phyloP scores from a whole-genome alignment of 2,113 vertebrate genomes.

The Empidonax alnorum region DNA sequence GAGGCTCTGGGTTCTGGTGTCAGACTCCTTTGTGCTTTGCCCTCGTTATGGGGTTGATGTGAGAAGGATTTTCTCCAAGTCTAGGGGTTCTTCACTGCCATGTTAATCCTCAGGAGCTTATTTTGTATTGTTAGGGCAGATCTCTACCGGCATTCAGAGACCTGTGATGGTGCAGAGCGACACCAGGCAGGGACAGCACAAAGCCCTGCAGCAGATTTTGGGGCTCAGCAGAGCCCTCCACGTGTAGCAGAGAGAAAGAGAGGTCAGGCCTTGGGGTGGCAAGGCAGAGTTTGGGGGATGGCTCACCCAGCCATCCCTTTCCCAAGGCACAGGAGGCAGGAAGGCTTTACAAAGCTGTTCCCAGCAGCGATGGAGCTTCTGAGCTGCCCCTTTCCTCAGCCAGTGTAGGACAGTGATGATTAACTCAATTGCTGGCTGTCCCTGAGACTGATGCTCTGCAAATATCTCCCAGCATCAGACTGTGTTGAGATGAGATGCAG shows the following conservation, averaged over 20 bases:
- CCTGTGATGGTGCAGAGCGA: fast-evolving
- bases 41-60: not conserved
- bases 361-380: not conserved
- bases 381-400: not conserved
- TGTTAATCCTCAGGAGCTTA: not conserved
- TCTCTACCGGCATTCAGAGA: not conserved
- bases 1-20: not conserved
- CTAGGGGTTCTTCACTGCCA: not conserved
- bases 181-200: not conserved
- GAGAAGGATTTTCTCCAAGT: not conserved
- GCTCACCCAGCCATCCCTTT: not conserved
- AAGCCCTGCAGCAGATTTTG: not conserved
- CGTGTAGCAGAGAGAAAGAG: not conserved
- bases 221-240: not conserved
- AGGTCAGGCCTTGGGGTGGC: not conserved
- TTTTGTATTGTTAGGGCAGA: not conserved
- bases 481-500: not conserved
- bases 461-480: fast-evolving
- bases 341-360: not conserved
- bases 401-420: not conserved
- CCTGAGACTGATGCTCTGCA: not conserved
- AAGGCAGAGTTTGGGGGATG: not conserved
- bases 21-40: not conserved
- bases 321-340: not conserved
- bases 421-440: not conserved